A percentile compares a stretch with the other conserved stretches of the same genome.
Conservation (phyloP, 2,797 vertebrate genomes). For the Sebastes minor region DNA sequence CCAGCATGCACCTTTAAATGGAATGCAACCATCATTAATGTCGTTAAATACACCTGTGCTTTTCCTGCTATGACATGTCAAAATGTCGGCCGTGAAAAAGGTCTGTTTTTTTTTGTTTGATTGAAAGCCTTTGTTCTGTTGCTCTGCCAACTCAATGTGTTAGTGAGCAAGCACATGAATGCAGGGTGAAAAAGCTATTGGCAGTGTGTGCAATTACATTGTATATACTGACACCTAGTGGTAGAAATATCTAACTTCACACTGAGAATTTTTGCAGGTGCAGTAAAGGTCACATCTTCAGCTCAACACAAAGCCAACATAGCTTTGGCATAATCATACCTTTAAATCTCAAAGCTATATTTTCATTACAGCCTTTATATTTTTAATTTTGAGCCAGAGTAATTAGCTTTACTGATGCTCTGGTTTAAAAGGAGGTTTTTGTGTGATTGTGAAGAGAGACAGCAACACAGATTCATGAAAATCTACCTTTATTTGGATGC, state of each 20-base stretch:
- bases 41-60: background rate
- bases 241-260: conserved; percentile 9
- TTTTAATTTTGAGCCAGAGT: background rate
- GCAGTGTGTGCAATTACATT: background rate
- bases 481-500: conserved; percentile 85
- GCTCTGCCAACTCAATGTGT: background rate
- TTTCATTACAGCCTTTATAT: background rate
- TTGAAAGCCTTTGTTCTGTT: conserved; percentile 49
- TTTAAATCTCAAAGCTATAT: background rate
- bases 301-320: background rate
- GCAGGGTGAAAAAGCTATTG: background rate
- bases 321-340: background rate
- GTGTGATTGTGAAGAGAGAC: background rate
- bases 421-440: background rate
- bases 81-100: background rate
- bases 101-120: conserved; percentile 29
- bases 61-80: background rate
- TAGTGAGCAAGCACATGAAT: background rate
- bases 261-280: background rate
- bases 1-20: background rate
- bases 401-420: background rate
- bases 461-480: conserved; percentile 72
- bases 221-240: conserved; percentile 62
- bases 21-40: background rate
- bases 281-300: background rate